Evolutionary conservation across 23 tunicate genomes (phyloP).

Genomic region (Trididemnum miniatum): DNA sequence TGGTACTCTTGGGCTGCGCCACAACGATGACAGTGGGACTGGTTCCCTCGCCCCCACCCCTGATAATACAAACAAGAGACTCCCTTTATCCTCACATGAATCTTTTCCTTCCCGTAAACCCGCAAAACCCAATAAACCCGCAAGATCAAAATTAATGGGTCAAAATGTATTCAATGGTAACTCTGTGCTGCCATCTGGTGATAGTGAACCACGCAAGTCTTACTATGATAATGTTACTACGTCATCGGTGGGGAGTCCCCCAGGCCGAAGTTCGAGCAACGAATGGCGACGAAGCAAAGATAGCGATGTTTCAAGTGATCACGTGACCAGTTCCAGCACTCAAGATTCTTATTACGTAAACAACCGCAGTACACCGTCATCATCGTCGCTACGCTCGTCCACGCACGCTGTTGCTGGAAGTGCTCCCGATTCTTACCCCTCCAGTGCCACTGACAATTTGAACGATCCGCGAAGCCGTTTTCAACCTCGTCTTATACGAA

Average conservation of each 20-base stretch:
- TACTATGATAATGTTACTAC: constrained; percentile 68
- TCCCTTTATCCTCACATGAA: neutral
- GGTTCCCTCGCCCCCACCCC: constrained; percentile 83
- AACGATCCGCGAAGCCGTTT: constrained; percentile 7
- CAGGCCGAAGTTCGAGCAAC: neutral
- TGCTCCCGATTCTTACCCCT: constrained; percentile 39
- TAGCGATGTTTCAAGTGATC: neutral
- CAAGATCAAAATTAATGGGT: constrained; percentile 11
- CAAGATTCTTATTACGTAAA: constrained; percentile 59
- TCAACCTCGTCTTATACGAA: neutral
- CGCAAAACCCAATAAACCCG: constrained; percentile 28
- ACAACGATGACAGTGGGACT: constrained; percentile 81
- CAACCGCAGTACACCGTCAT: constrained; percentile 50
- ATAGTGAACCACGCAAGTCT: constrained; percentile 34
- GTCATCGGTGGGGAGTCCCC: constrained; percentile 23
- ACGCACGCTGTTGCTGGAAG: constrained; percentile 82
- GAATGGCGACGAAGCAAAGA: constrained; percentile 34
- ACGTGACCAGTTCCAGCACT: neutral
- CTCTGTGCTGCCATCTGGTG: neutral
- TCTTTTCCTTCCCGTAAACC: constrained; percentile 10
- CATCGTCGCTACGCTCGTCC: constrained; percentile 35
- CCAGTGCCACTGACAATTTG: constrained; percentile 31
- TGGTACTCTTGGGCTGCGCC: constrained; percentile 62
- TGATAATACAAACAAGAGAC: constrained; percentile 59
- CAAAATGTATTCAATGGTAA: neutral